Percentiles rank a stretch among this genome's conserved stretches.
Evolutionary conservation across 2,113 vertebrate species (phyloP).

Genomic region (Rhinoderma darwinii): DNA sequence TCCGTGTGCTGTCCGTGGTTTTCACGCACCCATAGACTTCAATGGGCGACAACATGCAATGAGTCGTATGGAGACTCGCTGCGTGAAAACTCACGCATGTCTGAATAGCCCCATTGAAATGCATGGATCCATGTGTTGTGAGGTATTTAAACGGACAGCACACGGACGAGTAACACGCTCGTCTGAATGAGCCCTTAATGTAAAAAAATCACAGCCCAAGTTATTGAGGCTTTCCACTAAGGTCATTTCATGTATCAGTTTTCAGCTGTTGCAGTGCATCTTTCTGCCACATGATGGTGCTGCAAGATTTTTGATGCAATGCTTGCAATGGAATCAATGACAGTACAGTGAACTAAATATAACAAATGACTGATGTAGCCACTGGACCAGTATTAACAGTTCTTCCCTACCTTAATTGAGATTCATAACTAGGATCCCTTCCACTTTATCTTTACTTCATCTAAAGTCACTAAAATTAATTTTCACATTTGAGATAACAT

Average conservation of each 20-base stretch:
- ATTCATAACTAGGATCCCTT: conserved; percentile 53
- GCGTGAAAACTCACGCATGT: too few species aligned
- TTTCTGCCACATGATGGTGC: conserved; percentile 49
- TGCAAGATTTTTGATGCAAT: conserved; percentile 12
- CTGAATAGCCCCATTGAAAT: too few species aligned
- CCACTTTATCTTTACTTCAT: conserved; percentile 56
- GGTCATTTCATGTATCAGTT: background rate
- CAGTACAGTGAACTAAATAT: background rate
- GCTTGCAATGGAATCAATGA: background rate
- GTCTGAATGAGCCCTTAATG: too few species aligned
- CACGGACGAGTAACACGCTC: too few species aligned
- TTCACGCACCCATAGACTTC: too few species aligned
- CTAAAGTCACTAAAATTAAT: conserved; percentile 53
- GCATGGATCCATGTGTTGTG: too few species aligned
- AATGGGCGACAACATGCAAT: too few species aligned
- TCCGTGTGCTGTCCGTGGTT: too few species aligned
- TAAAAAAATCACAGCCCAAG: too few species aligned
- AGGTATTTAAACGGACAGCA: too few species aligned
- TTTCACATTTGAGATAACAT: conserved; percentile 50
- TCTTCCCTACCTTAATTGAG: conserved; percentile 56
- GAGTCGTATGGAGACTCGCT: too few species aligned
- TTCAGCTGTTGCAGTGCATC: background rate
- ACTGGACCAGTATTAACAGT: conserved; percentile 54
- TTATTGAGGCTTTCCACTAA: conserved; percentile 1
- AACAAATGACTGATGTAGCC: conserved; percentile 55